Percentiles rank a stretch among this genome's conserved stretches.
phyloP scores from a whole-genome alignment of 2,113 vertebrate genomes.

The Ammodytes dubius region DNA sequence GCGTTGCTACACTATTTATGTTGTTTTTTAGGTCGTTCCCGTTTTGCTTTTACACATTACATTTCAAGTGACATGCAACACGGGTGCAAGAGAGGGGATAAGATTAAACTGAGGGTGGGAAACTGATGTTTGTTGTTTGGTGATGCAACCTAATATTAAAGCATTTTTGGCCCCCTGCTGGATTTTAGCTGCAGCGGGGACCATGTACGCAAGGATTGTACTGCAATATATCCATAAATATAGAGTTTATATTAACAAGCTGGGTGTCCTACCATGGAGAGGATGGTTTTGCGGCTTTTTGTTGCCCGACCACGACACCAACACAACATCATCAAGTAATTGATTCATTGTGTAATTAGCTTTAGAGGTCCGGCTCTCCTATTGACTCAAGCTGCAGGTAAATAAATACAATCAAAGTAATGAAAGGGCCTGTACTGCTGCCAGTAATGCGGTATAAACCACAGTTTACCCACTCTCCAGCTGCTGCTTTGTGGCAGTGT shows the following conservation, averaged over 20 bases:
- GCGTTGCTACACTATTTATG: conserved; percentile 32
- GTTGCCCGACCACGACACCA: conserved; percentile 1
- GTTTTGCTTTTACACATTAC: conserved; percentile 9
- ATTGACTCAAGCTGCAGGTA: conserved; percentile 45
- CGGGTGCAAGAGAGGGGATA: conserved; percentile 31
- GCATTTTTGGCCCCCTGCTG: background rate
- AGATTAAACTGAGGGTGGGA: conserved; percentile 26
- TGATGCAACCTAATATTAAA: conserved; percentile 11
- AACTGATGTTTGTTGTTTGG: conserved; percentile 12
- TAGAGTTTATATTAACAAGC: background rate
- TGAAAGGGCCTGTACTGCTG: conserved; percentile 43
- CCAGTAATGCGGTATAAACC: conserved; percentile 51
- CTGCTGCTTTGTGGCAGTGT: conserved; percentile 55
- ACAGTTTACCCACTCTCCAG: conserved; percentile 57
- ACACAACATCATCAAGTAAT: background rate
- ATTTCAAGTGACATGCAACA: conserved; percentile 22
- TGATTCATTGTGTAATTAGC: conserved; percentile 51
- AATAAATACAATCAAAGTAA: conserved; percentile 52
- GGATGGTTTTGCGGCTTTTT: background rate
- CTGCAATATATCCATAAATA: background rate
- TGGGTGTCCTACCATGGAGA: no score
- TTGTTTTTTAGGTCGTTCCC: conserved; percentile 38
- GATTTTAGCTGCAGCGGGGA: background rate
- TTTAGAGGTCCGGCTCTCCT: conserved; percentile 18
- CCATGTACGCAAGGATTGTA: background rate